Evolutionary conservation across 2,113 vertebrate species (phyloP), one percentile per base, ranked within the genome.

Genomic region (Saccopteryx leptura): DNA sequence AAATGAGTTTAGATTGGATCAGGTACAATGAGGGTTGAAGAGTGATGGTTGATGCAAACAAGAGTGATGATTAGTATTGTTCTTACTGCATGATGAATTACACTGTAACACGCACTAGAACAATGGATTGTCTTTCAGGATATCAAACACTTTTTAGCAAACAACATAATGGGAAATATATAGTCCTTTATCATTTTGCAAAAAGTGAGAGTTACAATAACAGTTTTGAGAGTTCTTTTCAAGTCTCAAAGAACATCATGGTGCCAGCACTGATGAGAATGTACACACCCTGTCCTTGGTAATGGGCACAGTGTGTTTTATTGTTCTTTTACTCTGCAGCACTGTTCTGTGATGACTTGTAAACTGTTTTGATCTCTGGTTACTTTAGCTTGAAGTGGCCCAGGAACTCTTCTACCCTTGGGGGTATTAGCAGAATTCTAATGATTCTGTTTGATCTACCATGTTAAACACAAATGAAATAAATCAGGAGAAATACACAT

Each of bases 1-100:
- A 99, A 99, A 99, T 94, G 98, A 99, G 98, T 86, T 97, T 91
- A 98, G 99, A 99, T 98, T 98, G 98, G 98, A 99, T 98, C 98
- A 98, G 99, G 99, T 99, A 98, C 96, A 97, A 93, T 90, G 97
- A 96, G 74, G 98, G 93, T 93, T 60, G 97, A 99, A 99, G 98
- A 99, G 96, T 98, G 98, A 99, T 99, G 98, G 97, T 85, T 88
- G 96, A 98, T 98, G 98, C 96, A 97, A 97, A 98, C 82, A 89
- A 96, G 97, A 97, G 98, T 95, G 96, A 98, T 98, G 98, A 99
- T 99, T 98, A 99, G 98, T 98, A 98, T 98, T 98, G 98, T 98
- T 98, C 98, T 98, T 98, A 95, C 96, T 93, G 91, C 97, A 98
- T 99, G 99, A 99, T 99, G 98, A 99, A 99, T 99, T 98, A 97